A percentile compares a stretch with the other conserved stretches of the same genome.
Conservation (phyloP, 2,113 vertebrate genomes). For the Orycteropus afer region DNA sequence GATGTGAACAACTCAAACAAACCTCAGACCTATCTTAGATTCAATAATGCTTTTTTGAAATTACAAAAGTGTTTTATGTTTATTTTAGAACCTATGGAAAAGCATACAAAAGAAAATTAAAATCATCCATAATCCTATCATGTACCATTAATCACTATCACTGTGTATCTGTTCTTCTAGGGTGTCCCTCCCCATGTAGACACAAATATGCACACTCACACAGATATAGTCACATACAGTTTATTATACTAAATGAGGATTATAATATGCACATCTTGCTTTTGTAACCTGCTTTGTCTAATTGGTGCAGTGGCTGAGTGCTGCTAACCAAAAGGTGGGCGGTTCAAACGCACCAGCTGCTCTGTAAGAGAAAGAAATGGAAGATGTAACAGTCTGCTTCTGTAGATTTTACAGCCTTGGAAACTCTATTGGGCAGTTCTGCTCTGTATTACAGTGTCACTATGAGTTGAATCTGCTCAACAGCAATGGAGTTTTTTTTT, state of each 20-base stretch:
- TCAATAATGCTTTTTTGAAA: conserved; percentile 23
- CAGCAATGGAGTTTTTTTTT: neutral
- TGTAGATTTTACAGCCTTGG: neutral
- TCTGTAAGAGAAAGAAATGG: neutral
- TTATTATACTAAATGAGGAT: neutral
- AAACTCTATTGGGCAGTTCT: neutral
- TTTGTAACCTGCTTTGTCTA: neutral
- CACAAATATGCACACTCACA: neutral
- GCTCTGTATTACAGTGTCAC: neutral
- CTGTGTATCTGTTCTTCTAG: neutral
- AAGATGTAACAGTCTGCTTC: neutral
- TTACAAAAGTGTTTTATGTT: neutral
- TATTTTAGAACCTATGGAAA: conserved; percentile 13
- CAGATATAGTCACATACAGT: neutral
- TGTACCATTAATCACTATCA: neutral
- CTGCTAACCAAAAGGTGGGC: neutral
- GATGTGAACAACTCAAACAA: neutral
- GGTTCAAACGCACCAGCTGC: neutral
- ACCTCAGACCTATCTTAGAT: neutral
- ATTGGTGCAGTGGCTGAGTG: neutral
- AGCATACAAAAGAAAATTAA: neutral
- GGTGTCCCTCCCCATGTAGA: neutral
- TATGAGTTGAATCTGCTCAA: neutral
- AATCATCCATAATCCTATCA: neutral
- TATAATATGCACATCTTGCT: neutral